Percentiles rank a stretch among this genome's conserved stretches.
phyloP scores from a whole-genome alignment of 2,888 invertebrate genomes.

The Mesoligia furuncula region DNA sequence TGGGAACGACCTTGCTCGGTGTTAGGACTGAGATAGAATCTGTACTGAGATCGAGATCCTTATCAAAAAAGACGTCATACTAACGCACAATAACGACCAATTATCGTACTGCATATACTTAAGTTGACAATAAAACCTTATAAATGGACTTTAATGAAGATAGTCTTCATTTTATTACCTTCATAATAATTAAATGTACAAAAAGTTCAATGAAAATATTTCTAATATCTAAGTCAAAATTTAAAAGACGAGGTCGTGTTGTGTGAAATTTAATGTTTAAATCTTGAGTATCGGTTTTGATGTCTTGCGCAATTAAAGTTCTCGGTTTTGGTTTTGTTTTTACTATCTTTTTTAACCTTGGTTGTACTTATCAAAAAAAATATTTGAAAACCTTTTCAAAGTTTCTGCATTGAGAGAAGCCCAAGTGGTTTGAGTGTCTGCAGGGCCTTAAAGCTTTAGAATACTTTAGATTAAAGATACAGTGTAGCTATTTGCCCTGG shows the following conservation, averaged over 20 bases:
- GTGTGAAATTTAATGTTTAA: background rate
- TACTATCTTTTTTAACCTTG: background rate
- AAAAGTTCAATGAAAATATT: background rate
- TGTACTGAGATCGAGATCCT: conserved; percentile 6
- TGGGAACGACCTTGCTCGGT: conserved; percentile 50
- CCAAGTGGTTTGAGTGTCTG: background rate
- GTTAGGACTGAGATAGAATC: conserved; percentile 8
- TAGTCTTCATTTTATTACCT: too few relatives aligned
- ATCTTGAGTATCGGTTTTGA: conserved; percentile 7
- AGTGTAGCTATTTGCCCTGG: background rate
- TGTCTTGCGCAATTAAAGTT: conserved; percentile 2
- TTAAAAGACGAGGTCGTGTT: background rate
- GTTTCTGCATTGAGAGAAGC: background rate
- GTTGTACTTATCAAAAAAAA: background rate
- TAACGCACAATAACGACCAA: conserved; percentile 1
- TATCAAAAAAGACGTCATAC: conserved; percentile 2
- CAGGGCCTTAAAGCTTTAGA: background rate
- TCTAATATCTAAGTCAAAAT: background rate
- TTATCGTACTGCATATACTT: background rate
- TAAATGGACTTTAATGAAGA: background rate
- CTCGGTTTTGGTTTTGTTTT: conserved; percentile 4
- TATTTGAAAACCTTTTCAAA: background rate
- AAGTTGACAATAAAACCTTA: background rate
- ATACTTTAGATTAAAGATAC: background rate
- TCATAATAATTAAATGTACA: background rate